Percentiles rank a stretch among this genome's conserved stretches.
phyloP scores from a whole-genome alignment of 35 echinoderm and acorn worm genomes.

The Hemicentrotus pulcherrimus region DNA sequence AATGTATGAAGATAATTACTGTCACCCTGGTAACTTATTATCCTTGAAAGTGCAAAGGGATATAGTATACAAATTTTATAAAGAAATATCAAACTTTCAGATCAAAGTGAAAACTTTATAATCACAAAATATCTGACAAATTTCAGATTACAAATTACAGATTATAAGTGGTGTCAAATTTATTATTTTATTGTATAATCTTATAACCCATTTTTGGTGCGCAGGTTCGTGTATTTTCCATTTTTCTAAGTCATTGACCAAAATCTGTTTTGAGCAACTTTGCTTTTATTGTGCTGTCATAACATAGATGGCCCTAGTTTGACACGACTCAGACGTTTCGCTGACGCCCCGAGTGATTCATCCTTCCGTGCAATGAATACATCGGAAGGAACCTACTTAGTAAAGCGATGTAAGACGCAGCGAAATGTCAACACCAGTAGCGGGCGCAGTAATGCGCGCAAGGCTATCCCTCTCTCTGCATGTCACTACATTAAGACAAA shows the following conservation, averaged over 20 bases:
- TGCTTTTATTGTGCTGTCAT: conserved; percentile 44
- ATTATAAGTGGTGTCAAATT: background rate
- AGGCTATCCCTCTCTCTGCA: background rate
- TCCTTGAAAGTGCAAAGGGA: too few relatives aligned
- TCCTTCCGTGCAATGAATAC: background rate
- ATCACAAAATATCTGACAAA: too few relatives aligned
- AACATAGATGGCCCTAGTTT: conserved; percentile 20
- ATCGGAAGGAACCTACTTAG: conserved; percentile 30
- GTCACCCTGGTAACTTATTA: too few relatives aligned
- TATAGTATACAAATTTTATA: too few relatives aligned
- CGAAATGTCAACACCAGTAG: conserved; percentile 26
- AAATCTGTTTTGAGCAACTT: background rate
- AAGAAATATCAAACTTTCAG: too few relatives aligned
- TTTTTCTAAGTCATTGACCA: background rate
- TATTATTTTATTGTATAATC: background rate
- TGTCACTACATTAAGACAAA: background rate
- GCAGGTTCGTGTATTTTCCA: background rate
- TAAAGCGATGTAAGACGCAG: conserved; percentile 19
- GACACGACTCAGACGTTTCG: conserved; percentile 17
- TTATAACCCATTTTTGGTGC: background rate
- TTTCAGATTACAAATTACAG: too few relatives aligned
- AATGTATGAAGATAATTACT: too few relatives aligned
- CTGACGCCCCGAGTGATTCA: conserved; percentile 29
- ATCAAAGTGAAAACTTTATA: too few relatives aligned
- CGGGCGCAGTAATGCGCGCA: background rate